A percentile compares a stretch with the other conserved stretches of the same genome.
These are phyloP conservation scores for Operophtera brumata DNA, from an alignment of 2,888 invertebrate species.

Conservation along the genomic window DNA sequence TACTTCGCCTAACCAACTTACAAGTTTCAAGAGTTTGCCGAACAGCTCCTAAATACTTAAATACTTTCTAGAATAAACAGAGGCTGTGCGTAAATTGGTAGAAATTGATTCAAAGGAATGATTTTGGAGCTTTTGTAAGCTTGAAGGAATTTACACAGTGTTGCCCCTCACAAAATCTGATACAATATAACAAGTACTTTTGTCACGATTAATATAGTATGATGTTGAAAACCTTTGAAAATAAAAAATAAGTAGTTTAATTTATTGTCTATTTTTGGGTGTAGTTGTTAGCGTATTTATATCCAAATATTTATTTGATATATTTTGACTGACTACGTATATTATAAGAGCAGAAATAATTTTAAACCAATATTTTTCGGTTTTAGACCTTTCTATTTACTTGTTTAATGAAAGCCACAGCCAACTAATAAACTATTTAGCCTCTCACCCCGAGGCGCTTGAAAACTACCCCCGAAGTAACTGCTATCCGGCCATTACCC, in stretches of 20 bases:
- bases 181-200: no score
- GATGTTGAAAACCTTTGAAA: no score
- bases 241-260: no score
- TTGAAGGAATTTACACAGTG: no score
- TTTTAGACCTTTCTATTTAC: background rate
- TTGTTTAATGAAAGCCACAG: background rate
- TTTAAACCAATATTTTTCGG: no score
- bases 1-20: conserved; percentile 10
- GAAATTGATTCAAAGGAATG: conserved; percentile 7
- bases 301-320: no score
- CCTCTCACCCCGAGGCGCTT: conserved; percentile 4
- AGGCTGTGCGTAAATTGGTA: background rate
- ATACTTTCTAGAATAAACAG: conserved; percentile 13
- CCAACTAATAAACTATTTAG: conserved; percentile 15
- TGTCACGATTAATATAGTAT: background rate
- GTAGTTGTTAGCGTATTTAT: no score
- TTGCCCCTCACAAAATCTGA: no score
- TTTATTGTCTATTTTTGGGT: no score
- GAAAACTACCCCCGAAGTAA: conserved; percentile 10
- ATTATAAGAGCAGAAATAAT: no score
- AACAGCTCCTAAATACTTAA: conserved; percentile 22
- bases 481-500: conserved; percentile 10
- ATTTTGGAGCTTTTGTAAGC: background rate
- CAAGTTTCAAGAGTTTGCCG: conserved; percentile 9
- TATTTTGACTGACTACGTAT: no score